Evolutionary conservation across 2,113 vertebrate species (phyloP), one percentile per base, ranked within the genome.

Genomic region (Tyto alba): DNA sequence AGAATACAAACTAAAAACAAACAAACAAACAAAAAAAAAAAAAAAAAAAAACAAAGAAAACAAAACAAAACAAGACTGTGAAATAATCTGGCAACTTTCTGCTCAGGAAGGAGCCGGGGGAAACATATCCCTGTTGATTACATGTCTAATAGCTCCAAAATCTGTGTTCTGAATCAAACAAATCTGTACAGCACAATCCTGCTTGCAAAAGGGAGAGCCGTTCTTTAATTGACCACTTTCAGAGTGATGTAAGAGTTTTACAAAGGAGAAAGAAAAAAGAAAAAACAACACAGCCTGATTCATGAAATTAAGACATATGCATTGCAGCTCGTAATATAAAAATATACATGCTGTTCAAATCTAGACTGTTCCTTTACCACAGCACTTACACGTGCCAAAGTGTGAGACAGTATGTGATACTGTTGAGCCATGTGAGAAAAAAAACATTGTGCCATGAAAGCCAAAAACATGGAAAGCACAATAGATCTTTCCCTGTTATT

Each of bases 91-190:
- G 96, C 94, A 97, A 88, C 60, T 23, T 25, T 75, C 62, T 86
- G 81, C 69, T 73, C 83, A 95, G 92, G 94, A 97, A 97, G 93
- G 72, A 87, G 87, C 89, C 5, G 30, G 13, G 56, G 56, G 36
- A 83, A 92, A 94, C 60, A 52, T 66, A 89, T 95, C 85, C 90
- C 92, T 88, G 95, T 88, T 97, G 96, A 97, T 96, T 96, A 91
- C 53, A 85, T 55, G 62, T 53, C 50, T 80, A 96, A 96, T 75
- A 80, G 82, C 64, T 87, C 77, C 88, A 81, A 88, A 90, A 85
- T 59, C 84, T 53, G 64, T 55, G 85, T 23, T 95, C 76, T 90
- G 6, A 87, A 87, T 93, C 77, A 93, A 95, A 91, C 41, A 96
- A 86, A 93, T 85, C 75, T 88, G 68, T 38, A 53, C 32, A 90